These are phyloP conservation scores for Synanthedon myopaeformis DNA, from an alignment of 2,888 invertebrate species.

Conservation along the genomic window DNA sequence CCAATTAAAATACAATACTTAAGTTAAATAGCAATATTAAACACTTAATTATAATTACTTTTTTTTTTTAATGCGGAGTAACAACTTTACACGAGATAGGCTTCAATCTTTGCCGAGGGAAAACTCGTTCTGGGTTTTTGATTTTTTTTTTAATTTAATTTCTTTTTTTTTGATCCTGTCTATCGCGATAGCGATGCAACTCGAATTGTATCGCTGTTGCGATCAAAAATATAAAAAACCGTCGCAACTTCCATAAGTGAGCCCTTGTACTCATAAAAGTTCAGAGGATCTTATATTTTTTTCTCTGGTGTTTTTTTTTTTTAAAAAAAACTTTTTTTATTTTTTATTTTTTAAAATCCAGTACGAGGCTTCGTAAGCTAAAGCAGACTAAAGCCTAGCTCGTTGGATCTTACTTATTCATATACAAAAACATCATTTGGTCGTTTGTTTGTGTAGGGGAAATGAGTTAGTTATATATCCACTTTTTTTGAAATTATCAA, in stretches of 20 bases:
- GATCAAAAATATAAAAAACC: constrained; percentile 38
- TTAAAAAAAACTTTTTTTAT: background rate
- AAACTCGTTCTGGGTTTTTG: constrained; percentile 5
- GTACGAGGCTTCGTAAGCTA: constrained; percentile 14
- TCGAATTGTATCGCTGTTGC: constrained; percentile 10
- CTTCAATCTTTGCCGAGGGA: constrained; percentile 11
- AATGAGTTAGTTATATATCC: constrained; percentile 17
- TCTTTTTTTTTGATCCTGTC: constrained; percentile 17
- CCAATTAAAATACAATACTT: constrained; percentile 34
- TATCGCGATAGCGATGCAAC: constrained; percentile 11
- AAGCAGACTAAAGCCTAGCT: constrained; percentile 17
- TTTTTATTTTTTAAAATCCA: background rate
- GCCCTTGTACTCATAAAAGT: constrained; percentile 40
- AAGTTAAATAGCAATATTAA: constrained; percentile 26
- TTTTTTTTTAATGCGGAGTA: constrained; percentile 42
- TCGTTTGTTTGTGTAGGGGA: constrained; percentile 33
- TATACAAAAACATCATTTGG: constrained; percentile 48
- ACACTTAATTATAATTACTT: constrained; percentile 49
- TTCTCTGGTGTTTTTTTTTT: background rate
- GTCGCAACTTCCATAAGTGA: constrained; percentile 38
- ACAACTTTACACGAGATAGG: constrained; percentile 27
- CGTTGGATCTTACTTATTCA: constrained; percentile 37
- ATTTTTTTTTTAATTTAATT: background rate
- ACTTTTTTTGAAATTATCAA: constrained; percentile 5
- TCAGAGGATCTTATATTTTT: constrained; percentile 36